These are phyloP conservation scores for Rhipidura dahli DNA, from an alignment of 2,113 vertebrate genomes.

Conservation along the genomic window DNA sequence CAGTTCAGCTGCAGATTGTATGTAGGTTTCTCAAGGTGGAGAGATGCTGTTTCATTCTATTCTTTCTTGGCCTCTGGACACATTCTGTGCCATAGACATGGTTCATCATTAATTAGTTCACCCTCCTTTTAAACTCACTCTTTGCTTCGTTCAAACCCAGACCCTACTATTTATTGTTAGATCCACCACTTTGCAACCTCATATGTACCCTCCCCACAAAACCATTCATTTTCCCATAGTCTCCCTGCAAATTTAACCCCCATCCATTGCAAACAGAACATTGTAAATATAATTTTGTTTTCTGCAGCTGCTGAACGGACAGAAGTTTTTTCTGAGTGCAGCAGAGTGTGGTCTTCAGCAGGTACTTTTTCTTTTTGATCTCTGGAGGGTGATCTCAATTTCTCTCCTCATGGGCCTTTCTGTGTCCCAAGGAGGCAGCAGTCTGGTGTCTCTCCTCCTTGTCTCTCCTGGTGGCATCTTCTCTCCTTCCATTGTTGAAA, in stretches of 20 bases:
- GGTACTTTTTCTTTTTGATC: not conserved
- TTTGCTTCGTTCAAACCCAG: not conserved
- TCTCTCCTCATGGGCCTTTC: not conserved
- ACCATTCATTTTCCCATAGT: not conserved
- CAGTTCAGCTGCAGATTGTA: not conserved
- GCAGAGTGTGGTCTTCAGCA: not conserved
- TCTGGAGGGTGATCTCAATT: not conserved
- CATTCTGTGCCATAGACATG: not conserved
- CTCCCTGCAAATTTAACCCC: not conserved
- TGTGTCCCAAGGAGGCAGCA: not conserved
- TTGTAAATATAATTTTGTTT: not conserved
- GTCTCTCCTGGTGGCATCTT: rapidly evolving
- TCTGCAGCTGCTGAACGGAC: not conserved
- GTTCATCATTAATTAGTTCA: not conserved
- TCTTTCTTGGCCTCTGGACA: not conserved
- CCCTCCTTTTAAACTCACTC: not conserved
- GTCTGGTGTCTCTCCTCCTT: not conserved
- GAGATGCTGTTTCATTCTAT: not conserved
- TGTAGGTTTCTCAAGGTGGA: not conserved
- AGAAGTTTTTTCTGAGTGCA: not conserved
- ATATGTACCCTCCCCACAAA: not conserved
- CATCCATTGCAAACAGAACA: not conserved
- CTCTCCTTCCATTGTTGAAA: not conserved
- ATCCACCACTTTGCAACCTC: not conserved
- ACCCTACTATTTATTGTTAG: not conserved